Evolutionary conservation across 2,113 vertebrate genomes (phyloP), one percentile per base, ranked within the genome.

Genomic region (Psilopsiagon aymara): DNA sequence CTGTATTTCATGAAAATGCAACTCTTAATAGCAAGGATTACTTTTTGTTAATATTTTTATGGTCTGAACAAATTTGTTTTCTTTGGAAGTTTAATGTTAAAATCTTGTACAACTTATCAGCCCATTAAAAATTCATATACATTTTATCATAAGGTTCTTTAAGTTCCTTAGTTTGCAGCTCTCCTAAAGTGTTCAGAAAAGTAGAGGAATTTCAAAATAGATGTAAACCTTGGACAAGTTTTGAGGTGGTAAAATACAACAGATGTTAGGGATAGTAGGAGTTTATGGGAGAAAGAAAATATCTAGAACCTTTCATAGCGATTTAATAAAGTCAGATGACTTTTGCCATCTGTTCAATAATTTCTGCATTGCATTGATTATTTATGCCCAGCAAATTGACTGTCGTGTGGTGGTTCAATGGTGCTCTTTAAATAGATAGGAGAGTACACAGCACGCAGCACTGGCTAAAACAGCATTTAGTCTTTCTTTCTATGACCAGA

Each of bases 311-410:
- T 93, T 87, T 79, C 27, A 27, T 52, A 78, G 46, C 67, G 49
- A 90, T 74, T 80, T 41, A 73, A 28, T 60, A 82, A 51, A 53
- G 80, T 80, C 92, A 87, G 86, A 67, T 96, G 90, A 94, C 88
- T 96, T 96, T 95, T 82, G 68, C 77, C 71, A 82, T 67, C 76
- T 97, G 90, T 96, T 97, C 93, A 77, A 66, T 97, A 97, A 94
- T 97, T 96, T 94, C 94, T 97, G 97, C 95, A 83, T 85, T 51
- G 92, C 97, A 99, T 99, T 96, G 98, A 99, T 99, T 99, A 98
- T 98, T 98, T 98, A 98, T 98, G 98, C 97, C 92, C 97, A 94
- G 96, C 96, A 97, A 95, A 97, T 96, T 97, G 85, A 97, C 96
- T 98, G 97, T 97, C 64, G 95, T 98, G 94, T 97, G 92, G 57